Base-by-base conservation (phyloP, 2,797 vertebrate genomes). In the Oreochromis mossambicus region DNA sequence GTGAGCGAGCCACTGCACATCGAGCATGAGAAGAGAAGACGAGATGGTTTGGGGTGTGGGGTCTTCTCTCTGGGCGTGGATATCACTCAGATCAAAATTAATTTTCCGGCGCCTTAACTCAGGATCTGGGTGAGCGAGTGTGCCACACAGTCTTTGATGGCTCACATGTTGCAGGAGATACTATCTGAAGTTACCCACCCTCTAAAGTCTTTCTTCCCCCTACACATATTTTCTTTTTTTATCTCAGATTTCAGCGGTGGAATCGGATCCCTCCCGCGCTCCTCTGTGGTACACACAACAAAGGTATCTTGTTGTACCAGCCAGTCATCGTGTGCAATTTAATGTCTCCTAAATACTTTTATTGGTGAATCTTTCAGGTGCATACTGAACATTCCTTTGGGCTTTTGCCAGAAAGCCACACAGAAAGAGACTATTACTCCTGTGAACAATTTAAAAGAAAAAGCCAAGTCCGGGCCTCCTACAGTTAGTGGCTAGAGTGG, bases 341-440 rank as follows among this genome's bases (percentile, higher is more conserved):
- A 88, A 93, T 91, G 89, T 95, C 91, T 88, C 82, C 90, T 94
- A 94, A 96, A 94, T 94, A 94, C 92, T 93, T 94, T 94, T 92
- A 95, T 94, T 96, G 95, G 95, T 95, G 91, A 95, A 91, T 93
- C 93, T 92, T 94, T 92, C 91, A 94, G 94, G 91, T 94, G 90
- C 90, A 95, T 95, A 92, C 91, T 92, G 94, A 94, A 96, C 95
- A 96, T 96, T 96, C 95, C 93, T 90, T n/a, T 78, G 85, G 7
- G 52, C 55, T 80, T 5, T 55, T 92, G 94, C 93, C 94, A 94
- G 86, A 51, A 87, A 90, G 88, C 90, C 19, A 51, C 83, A 82
- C 83, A 92, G 89, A 81, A 87, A 73, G 77, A 86, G 19, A 87
- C 90, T 41, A 81, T 77, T 80, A 55, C 68, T 85, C 66, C 52